phyloP scores from a whole-genome alignment of 2,113 vertebrate species.

The Pongo pygmaeus region DNA sequence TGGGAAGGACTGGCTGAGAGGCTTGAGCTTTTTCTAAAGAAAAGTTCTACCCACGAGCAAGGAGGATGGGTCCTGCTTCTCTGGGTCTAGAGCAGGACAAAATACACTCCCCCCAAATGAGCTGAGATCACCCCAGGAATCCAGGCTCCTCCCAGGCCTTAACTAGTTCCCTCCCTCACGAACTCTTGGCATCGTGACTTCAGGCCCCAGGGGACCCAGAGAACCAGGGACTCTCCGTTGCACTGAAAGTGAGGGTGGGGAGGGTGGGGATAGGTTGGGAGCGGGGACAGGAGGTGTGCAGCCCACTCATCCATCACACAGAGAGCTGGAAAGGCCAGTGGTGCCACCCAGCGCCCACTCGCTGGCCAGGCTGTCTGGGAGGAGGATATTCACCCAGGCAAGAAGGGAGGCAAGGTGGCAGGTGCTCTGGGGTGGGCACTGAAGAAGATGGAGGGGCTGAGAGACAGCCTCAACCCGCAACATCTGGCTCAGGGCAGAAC shows the following conservation, averaged over 20 bases:
- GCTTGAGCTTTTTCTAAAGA: neutral
- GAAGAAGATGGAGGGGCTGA: neutral
- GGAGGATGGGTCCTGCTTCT: neutral
- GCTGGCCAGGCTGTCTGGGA: neutral
- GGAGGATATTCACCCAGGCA: neutral
- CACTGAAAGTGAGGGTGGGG: neutral
- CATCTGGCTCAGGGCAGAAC: neutral
- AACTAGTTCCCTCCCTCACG: rapidly evolving
- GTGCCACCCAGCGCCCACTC: rapidly evolving
- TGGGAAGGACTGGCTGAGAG: neutral
- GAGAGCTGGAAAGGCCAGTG: neutral
- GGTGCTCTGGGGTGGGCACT: neutral
- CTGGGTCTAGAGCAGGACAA: neutral
- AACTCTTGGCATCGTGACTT: neutral
- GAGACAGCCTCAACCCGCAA: neutral
- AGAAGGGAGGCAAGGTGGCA: neutral
- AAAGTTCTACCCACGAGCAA: neutral
- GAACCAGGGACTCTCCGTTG: rapidly evolving
- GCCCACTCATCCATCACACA: neutral
- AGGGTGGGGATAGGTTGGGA: neutral
- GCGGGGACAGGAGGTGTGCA: rapidly evolving
- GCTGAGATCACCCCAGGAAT: neutral
- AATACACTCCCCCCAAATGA: neutral
- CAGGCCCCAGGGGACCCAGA: neutral
- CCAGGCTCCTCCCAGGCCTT: neutral